Base-by-base conservation (phyloP, 2,797 vertebrate genomes). In the Aeoliscus strigatus region DNA sequence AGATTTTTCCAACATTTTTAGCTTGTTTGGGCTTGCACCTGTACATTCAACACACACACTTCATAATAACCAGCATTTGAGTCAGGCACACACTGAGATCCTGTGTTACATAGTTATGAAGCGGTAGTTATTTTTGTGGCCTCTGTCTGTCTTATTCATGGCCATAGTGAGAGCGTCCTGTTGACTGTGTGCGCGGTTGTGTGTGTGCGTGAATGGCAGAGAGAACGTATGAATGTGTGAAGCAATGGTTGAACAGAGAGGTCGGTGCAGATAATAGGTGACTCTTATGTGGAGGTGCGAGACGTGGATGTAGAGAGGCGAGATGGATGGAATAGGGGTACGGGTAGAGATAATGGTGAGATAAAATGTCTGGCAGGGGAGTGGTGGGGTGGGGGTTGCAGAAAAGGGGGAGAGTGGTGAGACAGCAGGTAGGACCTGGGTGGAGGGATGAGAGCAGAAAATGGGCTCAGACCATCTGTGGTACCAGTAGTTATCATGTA, bases 321-420 rank as follows among this genome's bases (percentile, higher is more conserved):
- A 69, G 60, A 74, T 54, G 60, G 83, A 80, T 78, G 74, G 77
- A 77, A 67, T 60, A 36, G 53, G 29, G 26, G 75, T 62, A 80
- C 58, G 63, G 77, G 65, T 78, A 69, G 65, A 80, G 81, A 82
- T 84, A 84, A 83, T 80, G 58, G 64, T 60, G 29, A 59, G 62
- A 79, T 71, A 80, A 81, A 80, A 79, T 81, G 80, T 78, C 75
- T 43, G 53, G 53, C 43, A 42, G 53, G 73, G 68, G 64, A 47
- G 61, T 43, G 67, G 37, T 66, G 62, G 49, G 38, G 64, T 57
- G 57, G 53, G 73, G 50, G 66, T 51, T n/a, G n/a, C 51, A 30
- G 54, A 50, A 45, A 41, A 39, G 40, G 13, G 38, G 27, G 44
- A 35, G 30, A 46, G 39, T 32, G 52, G 35, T 33, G 51, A 52